A percentile compares a stretch with the other conserved stretches of the same genome.
These are phyloP conservation scores for Fabriciana adippe DNA, from an alignment of 2,888 invertebrate species.

Conservation along the genomic window DNA sequence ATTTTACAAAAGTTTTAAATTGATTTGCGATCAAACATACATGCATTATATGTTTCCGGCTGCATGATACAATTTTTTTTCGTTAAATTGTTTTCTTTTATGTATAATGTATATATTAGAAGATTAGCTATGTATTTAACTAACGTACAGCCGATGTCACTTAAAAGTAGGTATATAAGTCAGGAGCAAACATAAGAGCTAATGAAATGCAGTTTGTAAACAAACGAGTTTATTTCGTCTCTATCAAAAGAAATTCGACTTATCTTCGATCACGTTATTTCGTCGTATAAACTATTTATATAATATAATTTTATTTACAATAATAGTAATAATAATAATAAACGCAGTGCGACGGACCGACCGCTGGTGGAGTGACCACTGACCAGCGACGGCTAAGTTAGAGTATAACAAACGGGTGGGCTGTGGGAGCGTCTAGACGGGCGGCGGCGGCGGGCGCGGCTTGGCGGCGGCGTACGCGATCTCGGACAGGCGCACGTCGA, in stretches of 20 bases:
- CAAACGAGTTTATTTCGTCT: constrained; percentile 75
- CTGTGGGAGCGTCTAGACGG: constrained; percentile 39
- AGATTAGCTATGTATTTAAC: too few species aligned
- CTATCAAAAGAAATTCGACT: constrained; percentile 81
- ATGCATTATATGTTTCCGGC: too few species aligned
- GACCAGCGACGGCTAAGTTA: constrained; percentile 21
- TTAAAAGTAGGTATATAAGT: too few species aligned
- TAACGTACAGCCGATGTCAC: too few species aligned
- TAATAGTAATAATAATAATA: constrained; percentile 55
- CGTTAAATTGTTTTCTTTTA: too few species aligned
- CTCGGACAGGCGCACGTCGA: constrained; percentile 93
- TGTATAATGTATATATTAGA: too few species aligned
- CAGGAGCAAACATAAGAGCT: neutral
- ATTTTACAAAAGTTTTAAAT: too few species aligned
- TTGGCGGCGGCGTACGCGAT: constrained; percentile 94
- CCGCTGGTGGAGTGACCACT: constrained; percentile 11
- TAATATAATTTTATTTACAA: constrained; percentile 54
- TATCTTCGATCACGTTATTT: constrained; percentile 69
- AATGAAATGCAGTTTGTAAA: constrained; percentile 52
- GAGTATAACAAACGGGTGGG: constrained; percentile 42
- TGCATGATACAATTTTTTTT: too few species aligned
- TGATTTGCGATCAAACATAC: too few species aligned
- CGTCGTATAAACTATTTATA: constrained; percentile 74
- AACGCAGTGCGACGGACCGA: constrained; percentile 43
- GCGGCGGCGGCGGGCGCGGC: constrained; percentile 83